These are phyloP conservation scores for Dendrophyllia cribrosa DNA, from an alignment of 64 coral and sea anemone species.

Conservation along the genomic window DNA sequence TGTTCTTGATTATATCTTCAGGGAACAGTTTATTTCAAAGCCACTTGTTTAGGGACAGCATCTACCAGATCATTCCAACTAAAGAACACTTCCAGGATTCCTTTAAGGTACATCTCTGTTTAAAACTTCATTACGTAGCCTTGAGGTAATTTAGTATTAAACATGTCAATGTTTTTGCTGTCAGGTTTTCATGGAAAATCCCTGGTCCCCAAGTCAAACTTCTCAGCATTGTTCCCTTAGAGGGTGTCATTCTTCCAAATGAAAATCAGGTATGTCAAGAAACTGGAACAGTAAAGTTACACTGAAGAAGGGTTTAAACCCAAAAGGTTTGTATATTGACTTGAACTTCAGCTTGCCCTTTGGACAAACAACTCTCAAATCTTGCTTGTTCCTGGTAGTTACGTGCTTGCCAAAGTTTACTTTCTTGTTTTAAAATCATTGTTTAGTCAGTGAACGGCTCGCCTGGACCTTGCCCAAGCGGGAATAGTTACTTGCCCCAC, in stretches of 20 bases:
- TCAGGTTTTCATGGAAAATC: slow-evolving; percentile 86
- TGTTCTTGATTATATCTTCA: neutral
- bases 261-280: slow-evolving; percentile 72
- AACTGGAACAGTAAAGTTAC: neutral
- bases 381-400: too few species aligned
- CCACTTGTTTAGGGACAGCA: slow-evolving; percentile 86
- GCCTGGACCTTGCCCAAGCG: too few species aligned
- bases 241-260: slow-evolving; percentile 77
- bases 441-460: too few species aligned
- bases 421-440: too few species aligned
- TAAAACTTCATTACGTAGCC: neutral
- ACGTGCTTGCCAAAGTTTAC: too few species aligned
- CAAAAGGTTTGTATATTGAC: too few species aligned
- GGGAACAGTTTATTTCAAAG: slow-evolving; percentile 96
- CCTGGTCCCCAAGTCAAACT: slow-evolving; percentile 60
- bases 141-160: too few species aligned
- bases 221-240: slow-evolving; percentile 60
- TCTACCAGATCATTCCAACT: slow-evolving; percentile 73
- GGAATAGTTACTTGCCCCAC: too few species aligned
- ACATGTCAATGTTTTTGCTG: neutral
- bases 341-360: too few species aligned
- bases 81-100: slow-evolving; percentile 92
- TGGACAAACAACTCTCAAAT: too few species aligned
- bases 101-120: slow-evolving; percentile 46
- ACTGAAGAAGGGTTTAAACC: too few species aligned